Evolutionary conservation across 2,797 vertebrate species (phyloP), one percentile per base, ranked within the genome.

Genomic region (Periparus ater): DNA sequence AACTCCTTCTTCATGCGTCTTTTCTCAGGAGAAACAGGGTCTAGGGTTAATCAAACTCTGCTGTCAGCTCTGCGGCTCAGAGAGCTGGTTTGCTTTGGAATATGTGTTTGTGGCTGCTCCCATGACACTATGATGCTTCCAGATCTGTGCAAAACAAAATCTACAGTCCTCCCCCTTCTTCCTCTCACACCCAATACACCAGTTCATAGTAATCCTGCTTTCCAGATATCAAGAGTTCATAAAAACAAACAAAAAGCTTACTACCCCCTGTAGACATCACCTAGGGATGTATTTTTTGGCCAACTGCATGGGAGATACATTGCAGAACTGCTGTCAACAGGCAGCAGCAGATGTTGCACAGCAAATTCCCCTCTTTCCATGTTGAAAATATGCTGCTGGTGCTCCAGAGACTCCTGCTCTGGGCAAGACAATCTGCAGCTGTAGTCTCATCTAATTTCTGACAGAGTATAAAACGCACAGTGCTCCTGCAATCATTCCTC

Each of bases 41-140:
- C 82, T 51, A 75, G 66, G 82, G 79, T 96, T 95, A 93, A 83
- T 78, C 50, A 89, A 96, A 85, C 65, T 80, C 50, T 70, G 20
- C 50, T 44, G 36, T 92, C 48, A 40, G n/a, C 22, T 78, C 6
- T 0, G 17, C 21, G 53, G 22, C 32, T 90, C 3, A 2, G 62
- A 67, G 63, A 62, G 45, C 12, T 63, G 36, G 17, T 85, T 89
- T 89, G 29, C 75, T 75, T 93, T 80, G 75, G 58, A 94, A 20
- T 9, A 11, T 7, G 20, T 9, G 21, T 77, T 91, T 89, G 62
- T 75, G 6, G 1, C 54, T 78, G 58, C 48, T 85, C 76, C 73
- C 79, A 66, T 70, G 72, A 53, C 25, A 79, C 11, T 7, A 45
- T 3, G 15, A 61, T 0, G 1, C 27, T 89, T 47, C 72, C 72